These are phyloP conservation scores for Rotaria magnacalcarata DNA, from an alignment of 2,888 invertebrate genomes.

Conservation along the genomic window DNA sequence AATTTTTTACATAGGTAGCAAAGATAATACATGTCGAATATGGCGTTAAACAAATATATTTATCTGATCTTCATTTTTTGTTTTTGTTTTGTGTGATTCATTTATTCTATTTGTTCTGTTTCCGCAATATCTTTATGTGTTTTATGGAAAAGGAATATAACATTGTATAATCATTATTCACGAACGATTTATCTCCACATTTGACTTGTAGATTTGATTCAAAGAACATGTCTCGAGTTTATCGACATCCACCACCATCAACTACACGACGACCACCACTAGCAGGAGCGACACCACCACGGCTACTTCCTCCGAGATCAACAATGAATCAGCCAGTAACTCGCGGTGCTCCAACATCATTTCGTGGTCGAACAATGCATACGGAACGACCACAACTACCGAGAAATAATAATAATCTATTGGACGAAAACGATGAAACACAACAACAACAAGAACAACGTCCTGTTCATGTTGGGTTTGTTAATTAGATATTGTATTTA, in stretches of 20 bases:
- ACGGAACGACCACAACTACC: not conserved
- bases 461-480: not conserved
- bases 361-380: not conserved
- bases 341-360: not conserved
- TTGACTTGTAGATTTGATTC: not conserved
- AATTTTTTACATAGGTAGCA: conserved; percentile 64
- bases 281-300: not conserved
- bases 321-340: not conserved
- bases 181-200: not conserved
- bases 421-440: not conserved
- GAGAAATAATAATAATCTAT: not conserved
- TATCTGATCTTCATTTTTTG: not conserved
- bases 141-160: not conserved
- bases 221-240: not conserved
- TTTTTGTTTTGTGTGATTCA: not conserved
- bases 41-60: conserved; percentile 63
- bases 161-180: not conserved
- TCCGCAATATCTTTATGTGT: not conserved
- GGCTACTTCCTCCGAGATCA: not conserved
- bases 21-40: conserved; percentile 75
- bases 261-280: not conserved
- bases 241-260: not conserved
- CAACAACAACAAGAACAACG: not conserved
- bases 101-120: not conserved
- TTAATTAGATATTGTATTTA: too few relatives aligned